Conservation (phyloP, 2,888 invertebrate genomes). For the Oxystoma pomonae region DNA sequence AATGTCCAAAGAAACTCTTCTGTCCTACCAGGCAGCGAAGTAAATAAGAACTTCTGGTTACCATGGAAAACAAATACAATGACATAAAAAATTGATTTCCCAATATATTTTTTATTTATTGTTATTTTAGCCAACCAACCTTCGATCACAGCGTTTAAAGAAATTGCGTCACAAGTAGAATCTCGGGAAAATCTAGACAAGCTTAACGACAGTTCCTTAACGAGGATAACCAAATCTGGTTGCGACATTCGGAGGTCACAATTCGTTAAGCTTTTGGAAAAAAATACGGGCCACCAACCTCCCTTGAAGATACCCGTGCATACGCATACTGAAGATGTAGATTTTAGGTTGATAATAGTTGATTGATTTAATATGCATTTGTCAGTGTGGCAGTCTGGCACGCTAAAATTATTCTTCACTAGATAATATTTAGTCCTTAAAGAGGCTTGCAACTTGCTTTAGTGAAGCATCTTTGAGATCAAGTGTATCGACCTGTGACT, state of each 20-base stretch:
- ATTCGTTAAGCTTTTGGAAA: constrained; percentile 24
- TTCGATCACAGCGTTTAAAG: not conserved
- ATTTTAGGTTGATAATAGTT: constrained; percentile 38
- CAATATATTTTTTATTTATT: too few species aligned
- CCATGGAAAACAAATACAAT: too few species aligned
- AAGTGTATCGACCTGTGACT: too few species aligned
- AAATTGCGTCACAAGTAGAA: not conserved
- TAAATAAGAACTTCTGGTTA: too few species aligned
- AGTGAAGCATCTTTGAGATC: too few species aligned
- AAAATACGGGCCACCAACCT: constrained; percentile 17
- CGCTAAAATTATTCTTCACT: too few species aligned
- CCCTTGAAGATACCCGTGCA: constrained; percentile 35
- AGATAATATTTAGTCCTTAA: too few species aligned
- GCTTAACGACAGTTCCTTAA: constrained; percentile 17
- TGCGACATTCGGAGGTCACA: constrained; percentile 19
- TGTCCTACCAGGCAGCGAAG: too few species aligned
- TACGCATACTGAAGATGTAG: constrained; percentile 44
- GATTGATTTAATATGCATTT: not conserved
- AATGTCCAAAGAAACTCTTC: too few species aligned
- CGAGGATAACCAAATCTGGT: constrained; percentile 23
- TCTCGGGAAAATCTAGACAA: constrained; percentile 18
- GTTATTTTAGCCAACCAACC: not conserved
- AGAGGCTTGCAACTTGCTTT: too few species aligned
- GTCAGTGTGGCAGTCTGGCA: too few species aligned
- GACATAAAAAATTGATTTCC: too few species aligned